These are phyloP conservation scores for Xestia c-nigrum DNA, from an alignment of 2,888 invertebrate species.

Conservation along the genomic window DNA sequence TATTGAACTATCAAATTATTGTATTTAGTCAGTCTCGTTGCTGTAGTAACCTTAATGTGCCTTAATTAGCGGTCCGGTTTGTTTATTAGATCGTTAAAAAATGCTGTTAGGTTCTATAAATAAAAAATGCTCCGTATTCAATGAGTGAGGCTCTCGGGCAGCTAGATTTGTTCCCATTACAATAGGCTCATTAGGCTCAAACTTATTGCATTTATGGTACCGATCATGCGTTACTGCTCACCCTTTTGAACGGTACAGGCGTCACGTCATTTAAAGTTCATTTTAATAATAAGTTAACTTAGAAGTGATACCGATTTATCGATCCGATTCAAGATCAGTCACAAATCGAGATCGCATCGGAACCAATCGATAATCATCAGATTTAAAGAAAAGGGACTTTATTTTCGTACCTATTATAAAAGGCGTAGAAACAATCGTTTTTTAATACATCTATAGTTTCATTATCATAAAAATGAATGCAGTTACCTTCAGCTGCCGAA, in stretches of 20 bases:
- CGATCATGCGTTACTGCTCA: not conserved
- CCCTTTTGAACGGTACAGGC: not conserved
- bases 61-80: not conserved
- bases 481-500: not conserved
- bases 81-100: not conserved
- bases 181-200: not conserved
- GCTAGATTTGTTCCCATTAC: not conserved
- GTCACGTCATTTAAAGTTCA: not conserved
- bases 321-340: not conserved
- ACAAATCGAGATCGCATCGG: not conserved
- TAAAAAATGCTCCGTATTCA: not conserved
- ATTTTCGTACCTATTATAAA: not conserved
- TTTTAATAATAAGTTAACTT: not conserved
- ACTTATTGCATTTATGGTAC: not conserved
- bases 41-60: not conserved
- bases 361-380: constrained; percentile 5
- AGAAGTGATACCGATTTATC: not conserved
- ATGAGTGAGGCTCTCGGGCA: not conserved
- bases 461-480: not conserved
- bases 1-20: not conserved
- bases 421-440: not conserved
- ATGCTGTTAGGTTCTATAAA: not conserved
- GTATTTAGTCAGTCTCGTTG: not conserved
- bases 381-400: not conserved
- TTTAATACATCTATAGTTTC: not conserved